Evolutionary conservation across 2,888 invertebrate species (phyloP), one percentile per base, ranked within the genome.

Genomic region (Gasteruption jaculator): DNA sequence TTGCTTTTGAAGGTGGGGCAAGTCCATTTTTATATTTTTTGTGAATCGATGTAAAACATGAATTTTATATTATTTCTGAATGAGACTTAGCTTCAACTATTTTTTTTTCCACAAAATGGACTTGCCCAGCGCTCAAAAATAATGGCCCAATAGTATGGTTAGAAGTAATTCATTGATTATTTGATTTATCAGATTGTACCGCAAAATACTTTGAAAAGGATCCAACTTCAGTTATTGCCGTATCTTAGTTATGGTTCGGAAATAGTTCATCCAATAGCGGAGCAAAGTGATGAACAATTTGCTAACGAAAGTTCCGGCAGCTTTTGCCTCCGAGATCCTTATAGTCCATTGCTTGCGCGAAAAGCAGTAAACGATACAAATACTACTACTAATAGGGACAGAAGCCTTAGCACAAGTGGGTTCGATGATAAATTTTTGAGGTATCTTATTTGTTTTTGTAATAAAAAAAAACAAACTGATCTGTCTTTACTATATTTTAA

Each of bases 251-350:
- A 82, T 54, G 83, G 84, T 10, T 85, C 85, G 2, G 86, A 86
- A 68, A 85, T 85, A 43, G 81, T 86, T 2, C 88, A 89, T 68
- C 88, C 90, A 3, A 89, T 90, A 54, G 88, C 86, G 1, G 90
- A 90, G 71, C 87, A 87, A 63, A 83, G 85, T 1, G 89, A 87
- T 59, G 88, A 89, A 68, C 83, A 74, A 67, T 63, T 67, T 50
- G 52, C 68, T 44, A 58, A 61, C 54, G 61, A 73, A 56, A 64
- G 59, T 54, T 56, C 63, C 21, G 58, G 57, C 24, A 63, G 61
- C 35, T 67, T 54, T 34, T 61, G 60, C 37, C 52, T 62, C 12
- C 52, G 54, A 7, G 58, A 61, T 38, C 56, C 60, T 3, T 66
- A 61, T 46, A 68, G 66, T 52, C 70, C 67, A 8, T 47, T 65